Conservation (phyloP, 2,888 invertebrate genomes). For the Chalcosyrphus nemorum region DNA sequence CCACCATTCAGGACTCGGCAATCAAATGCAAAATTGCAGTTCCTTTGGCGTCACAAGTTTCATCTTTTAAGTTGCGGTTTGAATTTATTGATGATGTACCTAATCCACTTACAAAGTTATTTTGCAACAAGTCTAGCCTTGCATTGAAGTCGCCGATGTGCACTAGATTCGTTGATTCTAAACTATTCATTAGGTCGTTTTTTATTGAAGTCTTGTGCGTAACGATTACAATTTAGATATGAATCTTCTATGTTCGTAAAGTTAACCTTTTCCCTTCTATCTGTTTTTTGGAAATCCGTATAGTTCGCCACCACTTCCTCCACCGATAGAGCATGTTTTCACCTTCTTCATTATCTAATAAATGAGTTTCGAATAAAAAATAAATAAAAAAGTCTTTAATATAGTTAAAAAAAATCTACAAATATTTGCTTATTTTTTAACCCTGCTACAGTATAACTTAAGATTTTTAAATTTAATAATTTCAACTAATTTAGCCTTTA, state of each 20-base stretch:
- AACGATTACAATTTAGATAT: conserved; percentile 4
- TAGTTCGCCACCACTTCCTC: background rate
- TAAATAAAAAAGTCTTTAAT: background rate
- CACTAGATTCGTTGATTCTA: background rate
- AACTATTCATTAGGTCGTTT: background rate
- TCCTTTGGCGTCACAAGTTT: background rate
- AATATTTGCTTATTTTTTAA: background rate
- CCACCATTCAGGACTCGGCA: background rate
- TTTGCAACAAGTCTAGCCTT: conserved; percentile 7
- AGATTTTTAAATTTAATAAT: background rate
- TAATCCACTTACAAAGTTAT: background rate
- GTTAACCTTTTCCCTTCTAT: background rate
- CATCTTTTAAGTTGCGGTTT: conserved; percentile 4
- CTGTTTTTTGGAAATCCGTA: background rate
- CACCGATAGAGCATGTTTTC: background rate
- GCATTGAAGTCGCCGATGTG: conserved; percentile 2
- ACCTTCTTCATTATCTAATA: background rate
- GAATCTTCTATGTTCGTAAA: conserved; percentile 2
- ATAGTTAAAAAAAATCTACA: background rate
- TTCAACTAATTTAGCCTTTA: too few species aligned
- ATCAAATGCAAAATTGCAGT: background rate
- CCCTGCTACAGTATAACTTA: background rate
- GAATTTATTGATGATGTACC: background rate
- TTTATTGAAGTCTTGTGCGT: background rate
- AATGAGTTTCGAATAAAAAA: background rate